Conservation (phyloP, 2,888 invertebrate genomes). For the Plusia festucae region DNA sequence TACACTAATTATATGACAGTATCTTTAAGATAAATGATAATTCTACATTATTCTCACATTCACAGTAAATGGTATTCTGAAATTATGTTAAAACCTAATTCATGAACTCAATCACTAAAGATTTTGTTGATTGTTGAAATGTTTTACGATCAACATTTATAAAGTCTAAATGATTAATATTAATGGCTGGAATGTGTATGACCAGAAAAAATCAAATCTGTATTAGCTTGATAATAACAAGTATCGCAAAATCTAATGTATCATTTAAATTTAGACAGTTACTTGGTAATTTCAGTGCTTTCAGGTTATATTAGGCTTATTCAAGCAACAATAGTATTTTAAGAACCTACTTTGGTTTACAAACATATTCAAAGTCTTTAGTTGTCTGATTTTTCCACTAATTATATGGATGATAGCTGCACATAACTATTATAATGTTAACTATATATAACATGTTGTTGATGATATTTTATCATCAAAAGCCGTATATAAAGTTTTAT, state of each 20-base stretch:
- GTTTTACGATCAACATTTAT: not conserved
- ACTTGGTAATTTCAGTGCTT: not conserved
- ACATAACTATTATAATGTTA: not conserved
- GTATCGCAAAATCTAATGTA: no score
- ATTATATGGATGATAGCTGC: not conserved
- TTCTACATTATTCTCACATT: conserved; percentile 17
- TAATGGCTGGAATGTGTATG: no score
- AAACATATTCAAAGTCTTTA: not conserved
- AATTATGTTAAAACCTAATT: not conserved
- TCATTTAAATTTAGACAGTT: no score
- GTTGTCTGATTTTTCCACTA: not conserved
- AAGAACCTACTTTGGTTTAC: not conserved
- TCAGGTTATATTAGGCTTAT: not conserved
- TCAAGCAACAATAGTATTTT: not conserved
- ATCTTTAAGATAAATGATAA: conserved; percentile 24
- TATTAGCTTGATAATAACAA: no score
- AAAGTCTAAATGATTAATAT: not conserved
- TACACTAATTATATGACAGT: conserved; percentile 22
- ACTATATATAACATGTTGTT: not conserved
- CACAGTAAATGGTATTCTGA: no score
- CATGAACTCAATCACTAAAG: not conserved
- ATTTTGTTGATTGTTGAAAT: not conserved
- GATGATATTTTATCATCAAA: conserved; percentile 13
- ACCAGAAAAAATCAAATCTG: no score
- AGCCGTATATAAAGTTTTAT: conserved; percentile 30